Conservation (phyloP, 1,140 invertebrate species). For the Brachionus koreanus region DNA sequence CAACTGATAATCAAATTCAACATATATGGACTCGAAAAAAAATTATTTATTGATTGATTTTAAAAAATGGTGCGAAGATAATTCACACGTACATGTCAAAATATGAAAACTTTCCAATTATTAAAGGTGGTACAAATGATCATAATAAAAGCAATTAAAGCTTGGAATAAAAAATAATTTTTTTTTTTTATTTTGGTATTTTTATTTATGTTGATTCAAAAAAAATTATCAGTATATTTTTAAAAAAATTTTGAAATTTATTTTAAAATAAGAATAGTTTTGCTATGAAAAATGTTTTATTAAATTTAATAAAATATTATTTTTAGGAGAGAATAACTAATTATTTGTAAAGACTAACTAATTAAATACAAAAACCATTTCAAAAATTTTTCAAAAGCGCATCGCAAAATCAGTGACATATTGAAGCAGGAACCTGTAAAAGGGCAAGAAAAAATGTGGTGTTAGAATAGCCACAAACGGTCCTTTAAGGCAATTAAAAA, state of each 20-base stretch:
- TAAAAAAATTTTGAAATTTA: too few species aligned
- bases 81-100: background rate
- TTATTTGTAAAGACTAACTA: too few species aligned
- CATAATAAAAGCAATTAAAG: background rate
- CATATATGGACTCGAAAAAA: background rate
- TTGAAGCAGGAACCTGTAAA: background rate
- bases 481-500: background rate
- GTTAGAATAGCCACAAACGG: background rate
- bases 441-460: background rate
- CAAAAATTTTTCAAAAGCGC: too few species aligned
- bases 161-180: too few species aligned
- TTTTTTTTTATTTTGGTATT: too few species aligned
- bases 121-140: constrained; percentile 11
- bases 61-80: constrained; percentile 8
- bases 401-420: background rate
- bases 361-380: too few species aligned
- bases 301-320: too few species aligned
- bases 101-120: constrained; percentile 6
- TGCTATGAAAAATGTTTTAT: too few species aligned
- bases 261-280: too few species aligned
- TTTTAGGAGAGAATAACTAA: too few species aligned
- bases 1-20: background rate
- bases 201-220: too few species aligned
- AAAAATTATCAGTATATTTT: too few species aligned
- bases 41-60: background rate